Evolutionary conservation across 2,797 vertebrate genomes (phyloP).

Genomic region (Micromesistius poutassou): DNA sequence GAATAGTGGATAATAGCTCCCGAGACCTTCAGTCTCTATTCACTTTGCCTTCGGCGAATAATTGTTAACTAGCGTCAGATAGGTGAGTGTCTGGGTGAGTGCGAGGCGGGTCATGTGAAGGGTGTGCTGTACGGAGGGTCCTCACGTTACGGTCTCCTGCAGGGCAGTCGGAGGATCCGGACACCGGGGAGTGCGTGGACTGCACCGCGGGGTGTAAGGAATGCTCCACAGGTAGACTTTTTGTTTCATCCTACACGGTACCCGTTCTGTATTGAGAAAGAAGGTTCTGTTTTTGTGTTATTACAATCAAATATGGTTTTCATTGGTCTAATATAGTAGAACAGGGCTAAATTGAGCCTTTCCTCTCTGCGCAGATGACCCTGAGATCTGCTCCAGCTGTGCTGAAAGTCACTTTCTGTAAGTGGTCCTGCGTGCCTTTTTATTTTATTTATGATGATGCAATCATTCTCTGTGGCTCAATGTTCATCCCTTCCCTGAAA

Average conservation of each 20-base stretch:
- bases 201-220: constrained; percentile 76
- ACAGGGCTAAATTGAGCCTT: constrained; percentile 9
- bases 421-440: constrained; percentile 48
- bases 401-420: constrained; percentile 74
- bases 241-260: background rate
- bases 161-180: constrained; percentile 79
- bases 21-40: no score
- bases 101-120: background rate
- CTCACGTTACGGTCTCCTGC: constrained; percentile 34
- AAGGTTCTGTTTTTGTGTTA: background rate
- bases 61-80: background rate
- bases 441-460: constrained; percentile 10
- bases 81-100: background rate
- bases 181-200: constrained; percentile 76
- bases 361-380: constrained; percentile 64
- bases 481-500: background rate
- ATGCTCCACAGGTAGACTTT: constrained; percentile 72
- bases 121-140: background rate
- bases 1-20: no score
- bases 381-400: constrained; percentile 74
- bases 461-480: background rate
- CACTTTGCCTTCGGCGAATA: no score
- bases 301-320: constrained; percentile 2
- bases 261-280: background rate
- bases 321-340: background rate